A percentile compares a stretch with the other conserved stretches of the same genome.
Conservation (phyloP, 2,888 invertebrate genomes). For the Parnassius mnemosyne region DNA sequence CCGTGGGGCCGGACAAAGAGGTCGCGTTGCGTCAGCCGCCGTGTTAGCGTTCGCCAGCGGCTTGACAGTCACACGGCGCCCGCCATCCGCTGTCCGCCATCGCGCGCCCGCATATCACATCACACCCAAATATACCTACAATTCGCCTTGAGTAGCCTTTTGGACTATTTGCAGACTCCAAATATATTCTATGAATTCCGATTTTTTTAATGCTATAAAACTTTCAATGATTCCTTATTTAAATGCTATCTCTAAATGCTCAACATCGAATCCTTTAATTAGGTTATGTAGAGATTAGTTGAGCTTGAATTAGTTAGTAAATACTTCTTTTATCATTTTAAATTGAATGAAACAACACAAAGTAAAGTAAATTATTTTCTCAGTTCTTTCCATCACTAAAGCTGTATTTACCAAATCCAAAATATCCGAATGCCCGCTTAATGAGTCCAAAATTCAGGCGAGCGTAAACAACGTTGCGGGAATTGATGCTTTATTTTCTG, state of each 20-base stretch:
- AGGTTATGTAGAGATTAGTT: no score
- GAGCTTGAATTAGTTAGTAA: no score
- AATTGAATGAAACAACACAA: slow-evolving; percentile 12
- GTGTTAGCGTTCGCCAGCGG: slow-evolving; percentile 37
- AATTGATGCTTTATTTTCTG: slow-evolving; percentile 44
- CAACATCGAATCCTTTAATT: no score
- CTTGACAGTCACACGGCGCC: slow-evolving; percentile 36
- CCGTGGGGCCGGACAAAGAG: slow-evolving; percentile 68
- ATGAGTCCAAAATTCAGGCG: slow-evolving; percentile 69
- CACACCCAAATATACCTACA: slow-evolving; percentile 56
- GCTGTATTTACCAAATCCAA: slow-evolving; percentile 66
- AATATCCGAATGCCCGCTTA: slow-evolving; percentile 66
- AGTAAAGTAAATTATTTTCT: slow-evolving; percentile 39
- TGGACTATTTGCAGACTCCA: slow-evolving; percentile 49
- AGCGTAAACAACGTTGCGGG: slow-evolving; percentile 34
- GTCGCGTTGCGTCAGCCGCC: slow-evolving; percentile 75
- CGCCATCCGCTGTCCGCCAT: slow-evolving; percentile 33
- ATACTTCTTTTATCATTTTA: not conserved
- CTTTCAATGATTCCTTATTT: no score
- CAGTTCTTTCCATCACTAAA: slow-evolving; percentile 51
- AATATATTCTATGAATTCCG: not conserved
- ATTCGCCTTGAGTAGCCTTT: slow-evolving; percentile 63
- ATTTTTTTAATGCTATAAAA: slow-evolving; percentile 9
- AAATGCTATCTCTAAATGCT: no score
- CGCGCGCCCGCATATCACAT: slow-evolving; percentile 58